These are phyloP conservation scores for Asbolus verrucosus DNA, from an alignment of 1,140 invertebrate species.

Conservation along the genomic window DNA sequence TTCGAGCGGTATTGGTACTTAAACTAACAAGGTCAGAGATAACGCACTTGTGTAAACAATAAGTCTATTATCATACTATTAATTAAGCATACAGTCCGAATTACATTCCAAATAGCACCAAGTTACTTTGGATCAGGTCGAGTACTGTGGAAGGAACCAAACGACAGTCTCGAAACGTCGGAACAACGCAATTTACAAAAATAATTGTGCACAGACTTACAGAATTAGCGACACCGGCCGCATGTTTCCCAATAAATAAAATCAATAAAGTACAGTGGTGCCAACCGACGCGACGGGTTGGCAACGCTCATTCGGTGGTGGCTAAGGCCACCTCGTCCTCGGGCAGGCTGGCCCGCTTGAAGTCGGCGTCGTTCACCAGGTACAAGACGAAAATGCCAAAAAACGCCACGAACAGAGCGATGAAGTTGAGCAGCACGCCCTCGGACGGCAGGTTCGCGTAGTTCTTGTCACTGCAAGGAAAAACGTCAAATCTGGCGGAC, in stretches of 20 bases:
- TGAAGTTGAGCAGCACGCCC: slow-evolving; percentile 81
- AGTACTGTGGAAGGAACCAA: too few relatives aligned
- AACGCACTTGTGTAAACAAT: too few relatives aligned
- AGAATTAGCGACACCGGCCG: not conserved
- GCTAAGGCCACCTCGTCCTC: slow-evolving; percentile 76
- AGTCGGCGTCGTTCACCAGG: slow-evolving; percentile 79
- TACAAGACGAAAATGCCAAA: slow-evolving; percentile 81
- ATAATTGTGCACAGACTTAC: not conserved
- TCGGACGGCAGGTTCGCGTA: slow-evolving; percentile 71
- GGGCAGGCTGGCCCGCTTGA: slow-evolving; percentile 77
- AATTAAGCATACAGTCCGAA: too few relatives aligned
- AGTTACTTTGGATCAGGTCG: too few relatives aligned
- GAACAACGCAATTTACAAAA: too few relatives aligned
- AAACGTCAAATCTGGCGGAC: too few relatives aligned
- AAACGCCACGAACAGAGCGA: slow-evolving; percentile 78
- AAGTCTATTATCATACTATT: too few relatives aligned
- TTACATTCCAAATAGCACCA: too few relatives aligned
- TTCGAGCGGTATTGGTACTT: not conserved
- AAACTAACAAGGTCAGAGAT: too few relatives aligned
- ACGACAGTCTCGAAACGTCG: too few relatives aligned
- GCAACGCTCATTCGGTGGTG: slow-evolving; percentile 41
- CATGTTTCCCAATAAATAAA: not conserved
- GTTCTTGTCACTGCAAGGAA: slow-evolving; percentile 58
- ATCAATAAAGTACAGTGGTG: not conserved
- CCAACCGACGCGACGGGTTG: not conserved